Conservation (phyloP, 2,797 vertebrate genomes). For the Loris lydekkerianus region DNA sequence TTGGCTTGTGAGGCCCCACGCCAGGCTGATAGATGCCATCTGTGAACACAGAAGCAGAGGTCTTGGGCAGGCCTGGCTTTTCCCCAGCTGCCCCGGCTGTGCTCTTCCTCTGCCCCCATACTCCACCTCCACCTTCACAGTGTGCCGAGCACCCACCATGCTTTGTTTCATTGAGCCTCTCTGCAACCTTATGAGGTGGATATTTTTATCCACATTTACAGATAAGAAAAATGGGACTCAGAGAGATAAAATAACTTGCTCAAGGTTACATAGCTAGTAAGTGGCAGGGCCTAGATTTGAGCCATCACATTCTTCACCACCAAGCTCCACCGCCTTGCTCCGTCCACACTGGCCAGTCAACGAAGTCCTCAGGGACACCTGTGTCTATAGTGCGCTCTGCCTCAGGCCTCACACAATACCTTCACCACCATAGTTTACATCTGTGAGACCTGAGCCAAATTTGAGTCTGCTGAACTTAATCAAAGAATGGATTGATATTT, state of each 20-base stretch:
- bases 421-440: neutral
- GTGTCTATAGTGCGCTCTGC: neutral
- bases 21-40: neutral
- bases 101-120: neutral
- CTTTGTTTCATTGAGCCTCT: neutral
- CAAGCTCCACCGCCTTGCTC: neutral
- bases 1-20: neutral
- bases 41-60: neutral
- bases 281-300: neutral
- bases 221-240: constrained; percentile 52
- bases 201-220: constrained; percentile 45
- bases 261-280: neutral
- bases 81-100: neutral
- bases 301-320: neutral
- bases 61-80: neutral
- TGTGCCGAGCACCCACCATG: neutral
- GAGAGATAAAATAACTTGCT: constrained; percentile 31
- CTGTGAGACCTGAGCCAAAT: neutral
- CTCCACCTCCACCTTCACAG: neutral
- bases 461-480: neutral
- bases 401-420: neutral
- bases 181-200: neutral
- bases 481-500: constrained; percentile 12
- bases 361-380: neutral
- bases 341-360: neutral